Base-by-base conservation (phyloP, 2,797 vertebrate genomes). In the Crax fasciolata region DNA sequence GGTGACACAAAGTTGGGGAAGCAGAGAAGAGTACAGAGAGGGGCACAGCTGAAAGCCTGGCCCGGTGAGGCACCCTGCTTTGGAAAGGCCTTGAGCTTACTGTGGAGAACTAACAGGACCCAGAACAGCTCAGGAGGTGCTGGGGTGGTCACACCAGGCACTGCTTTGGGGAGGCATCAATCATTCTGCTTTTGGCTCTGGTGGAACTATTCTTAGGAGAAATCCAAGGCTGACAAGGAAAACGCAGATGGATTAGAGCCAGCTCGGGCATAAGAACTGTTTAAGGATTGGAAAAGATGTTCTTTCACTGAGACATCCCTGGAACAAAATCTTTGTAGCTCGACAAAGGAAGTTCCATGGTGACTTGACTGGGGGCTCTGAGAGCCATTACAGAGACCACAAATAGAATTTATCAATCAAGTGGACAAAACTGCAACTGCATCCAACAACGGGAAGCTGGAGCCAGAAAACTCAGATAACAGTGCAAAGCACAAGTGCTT, bases 11-110 rank as follows among this genome's bases (percentile, higher is more conserved):
- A 49, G 48, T 2, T 61, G 27, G 24, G 30, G 13, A 65, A 49
- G 68, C 30, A n/a, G 35, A 32, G 52, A 73, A 3, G 18, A 43
- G 48, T 4, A 7, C 32, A 59, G 41, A 32, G 27, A 24, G n/a
- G 32, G 21, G 61, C 35, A 27, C 52, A 55, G 46, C 27, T 38
- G 41, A 61, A 51, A 5, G 4, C 12, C 52, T 57, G 35, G 18
- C 8, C 8, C 0, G 2, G 39, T 9, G 38, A 63, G 25, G 18
- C 14, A 48, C 13, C 16, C 30, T 39, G 48, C 43, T 57, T 27
- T 48, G 13, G 49, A 6, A 67, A 62, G 58, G 16, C 43, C 52
- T 80, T 46, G 51, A 35, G 13, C 20, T 75, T 39, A 57, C 0
- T 27, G 6, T n/a, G 39, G 72, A 68, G 52, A 78, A 74, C 24